Evolutionary conservation across 2,113 vertebrate genomes (phyloP).

Genomic region (Cyprinodon brontotheroides): DNA sequence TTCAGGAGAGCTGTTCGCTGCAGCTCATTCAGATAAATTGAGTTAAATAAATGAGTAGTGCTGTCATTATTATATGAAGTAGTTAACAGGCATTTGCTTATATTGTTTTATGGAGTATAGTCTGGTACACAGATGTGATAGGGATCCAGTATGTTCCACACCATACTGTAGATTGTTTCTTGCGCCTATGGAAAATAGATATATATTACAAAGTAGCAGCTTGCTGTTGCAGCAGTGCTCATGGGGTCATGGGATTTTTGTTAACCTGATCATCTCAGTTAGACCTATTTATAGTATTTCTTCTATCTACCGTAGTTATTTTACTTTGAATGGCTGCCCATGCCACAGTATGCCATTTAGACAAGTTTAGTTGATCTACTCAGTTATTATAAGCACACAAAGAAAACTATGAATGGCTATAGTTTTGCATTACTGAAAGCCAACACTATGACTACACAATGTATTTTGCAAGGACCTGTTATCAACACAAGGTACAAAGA

Average conservation of each 20-base stretch:
- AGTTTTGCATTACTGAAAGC: slow-evolving; percentile 3
- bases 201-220: slow-evolving; percentile 50
- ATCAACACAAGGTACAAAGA: no score
- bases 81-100: slow-evolving; percentile 52
- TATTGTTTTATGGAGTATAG: slow-evolving; percentile 50
- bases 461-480: no score
- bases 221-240: slow-evolving; percentile 56
- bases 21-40: slow-evolving; percentile 56
- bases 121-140: slow-evolving; percentile 42
- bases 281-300: slow-evolving; percentile 53
- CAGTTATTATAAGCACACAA: neutral
- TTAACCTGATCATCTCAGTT: slow-evolving; percentile 66
- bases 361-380: slow-evolving; percentile 42
- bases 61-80: slow-evolving; percentile 58
- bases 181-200: slow-evolving; percentile 45
- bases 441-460: no score
- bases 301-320: slow-evolving; percentile 39
- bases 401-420: slow-evolving; percentile 30
- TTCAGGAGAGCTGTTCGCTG: slow-evolving; percentile 54
- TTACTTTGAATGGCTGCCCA: slow-evolving; percentile 43
- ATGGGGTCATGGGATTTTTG: slow-evolving; percentile 33
- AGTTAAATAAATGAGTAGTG: slow-evolving; percentile 58
- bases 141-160: slow-evolving; percentile 44
- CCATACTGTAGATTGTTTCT: slow-evolving; percentile 44
- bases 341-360: slow-evolving; percentile 33